phyloP scores from a whole-genome alignment of 1,140 invertebrate genomes.

The Monomorium pharaonis region DNA sequence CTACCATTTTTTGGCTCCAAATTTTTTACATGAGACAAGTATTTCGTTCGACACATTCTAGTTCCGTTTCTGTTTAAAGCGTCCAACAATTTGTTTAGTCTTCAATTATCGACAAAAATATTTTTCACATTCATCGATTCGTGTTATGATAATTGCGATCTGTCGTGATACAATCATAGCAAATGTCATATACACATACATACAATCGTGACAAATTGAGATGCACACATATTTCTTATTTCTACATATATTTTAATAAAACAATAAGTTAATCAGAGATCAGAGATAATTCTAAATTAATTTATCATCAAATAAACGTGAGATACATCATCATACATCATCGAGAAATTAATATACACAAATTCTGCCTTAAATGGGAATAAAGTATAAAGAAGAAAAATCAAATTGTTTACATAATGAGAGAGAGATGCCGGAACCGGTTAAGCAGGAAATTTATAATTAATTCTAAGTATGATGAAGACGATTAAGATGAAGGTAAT shows the following conservation, averaged over 20 bases:
- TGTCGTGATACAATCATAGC: neutral
- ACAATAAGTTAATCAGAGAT: neutral
- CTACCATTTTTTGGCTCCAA: too few relatives aligned
- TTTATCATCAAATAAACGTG: neutral
- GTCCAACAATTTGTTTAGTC: neutral
- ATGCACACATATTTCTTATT: neutral
- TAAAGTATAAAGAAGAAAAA: neutral
- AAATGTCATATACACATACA: neutral
- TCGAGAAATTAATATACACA: neutral
- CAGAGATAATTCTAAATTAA: neutral
- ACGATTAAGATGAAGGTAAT: neutral
- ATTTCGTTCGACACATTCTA: too few relatives aligned
- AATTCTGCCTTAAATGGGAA: neutral
- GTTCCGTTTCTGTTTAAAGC: neutral
- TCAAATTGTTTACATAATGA: neutral
- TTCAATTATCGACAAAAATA: neutral
- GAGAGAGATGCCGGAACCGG: neutral
- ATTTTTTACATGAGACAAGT: too few relatives aligned
- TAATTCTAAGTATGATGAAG: neutral
- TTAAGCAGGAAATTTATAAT: neutral
- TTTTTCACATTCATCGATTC: neutral
- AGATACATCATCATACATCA: neutral
- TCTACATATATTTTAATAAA: neutral
- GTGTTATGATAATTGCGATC: neutral
- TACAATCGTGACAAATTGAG: neutral